A percentile compares a stretch with the other conserved stretches of the same genome.
These are phyloP conservation scores for Typhlomys cinereus DNA, from an alignment of 2,113 vertebrate genomes.

Conservation along the genomic window DNA sequence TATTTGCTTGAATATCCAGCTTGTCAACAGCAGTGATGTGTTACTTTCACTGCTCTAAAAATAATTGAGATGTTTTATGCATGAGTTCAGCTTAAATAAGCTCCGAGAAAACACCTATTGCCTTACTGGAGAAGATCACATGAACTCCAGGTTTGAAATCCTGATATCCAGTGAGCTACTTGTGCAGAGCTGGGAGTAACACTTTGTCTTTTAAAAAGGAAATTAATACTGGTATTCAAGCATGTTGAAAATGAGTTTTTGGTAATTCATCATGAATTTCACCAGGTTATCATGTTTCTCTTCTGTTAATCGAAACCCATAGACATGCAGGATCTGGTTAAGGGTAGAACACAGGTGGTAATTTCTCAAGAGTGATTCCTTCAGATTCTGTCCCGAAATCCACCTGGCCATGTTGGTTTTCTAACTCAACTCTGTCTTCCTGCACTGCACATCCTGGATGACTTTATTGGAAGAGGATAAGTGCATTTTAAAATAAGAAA, in stretches of 20 bases:
- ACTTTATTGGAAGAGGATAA: not conserved
- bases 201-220: not conserved
- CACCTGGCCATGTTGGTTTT: not conserved
- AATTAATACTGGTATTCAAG: not conserved
- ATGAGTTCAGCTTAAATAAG: not conserved
- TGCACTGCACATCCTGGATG: not conserved
- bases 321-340: not conserved
- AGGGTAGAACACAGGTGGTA: not conserved
- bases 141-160: not conserved
- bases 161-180: not conserved
- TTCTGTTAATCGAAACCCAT: not conserved
- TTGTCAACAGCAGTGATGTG: slow-evolving; percentile 6
- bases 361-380: not conserved
- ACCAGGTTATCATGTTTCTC: not conserved
- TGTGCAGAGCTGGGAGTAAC: not conserved
- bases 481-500: not conserved
- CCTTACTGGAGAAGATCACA: not conserved
- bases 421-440: not conserved
- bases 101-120: not conserved
- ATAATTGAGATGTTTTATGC: slow-evolving; percentile 6
- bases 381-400: not conserved
- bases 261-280: not conserved
- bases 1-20: not conserved
- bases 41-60: slow-evolving; percentile 44
- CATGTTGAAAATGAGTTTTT: not conserved